Evolutionary conservation across 2,113 vertebrate genomes (phyloP), one percentile per base, ranked within the genome.

Genomic region (Strix aluco): DNA sequence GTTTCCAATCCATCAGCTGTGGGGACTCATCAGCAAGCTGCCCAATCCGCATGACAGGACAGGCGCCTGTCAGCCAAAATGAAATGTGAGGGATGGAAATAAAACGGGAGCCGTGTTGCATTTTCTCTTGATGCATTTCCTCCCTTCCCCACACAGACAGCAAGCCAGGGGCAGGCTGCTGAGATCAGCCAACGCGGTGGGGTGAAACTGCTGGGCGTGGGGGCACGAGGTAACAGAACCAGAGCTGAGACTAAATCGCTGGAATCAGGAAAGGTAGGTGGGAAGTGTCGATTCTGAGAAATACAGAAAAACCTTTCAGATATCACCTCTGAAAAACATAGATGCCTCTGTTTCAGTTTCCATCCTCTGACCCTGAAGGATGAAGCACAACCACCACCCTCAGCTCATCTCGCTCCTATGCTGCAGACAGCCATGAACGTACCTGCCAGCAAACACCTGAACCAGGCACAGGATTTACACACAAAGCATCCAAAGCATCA

Each of bases 171-270:
- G 27, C 34, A 27, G 65, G 63, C n/a, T 49, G 87, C 74, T 12
- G 51, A 7, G 74, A 17, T 18, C 54, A 27, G 17, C 36, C 49
- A 23, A 12, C 16, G 5, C 1, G 1, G 11, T 1, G 32, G 25
- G 62, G 36, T 15, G 36, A 51, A 75, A 34, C 13, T 9, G 15
- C 46, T 1, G 6, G 54, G 9, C 2, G 2, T 1, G 6, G n/a
- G 12, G 47, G 13, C 11, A 23, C 17, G 5, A 15, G 40, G 34
- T 9, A 15, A 16, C 2, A 5, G n/a, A 69, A 16, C 30, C 38
- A n/a, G 54, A 66, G 55, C 74, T 8, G 22, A 2, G 10, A 17
- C 40, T 15, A 7, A 7, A 32, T 32, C 11, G 3, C n/a, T 16
- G 49, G 20, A 9, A 10, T 20, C 1, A 11, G 38, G 46, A 46